phyloP scores from a whole-genome alignment of 2,113 vertebrate genomes.

The Ursus arctos region DNA sequence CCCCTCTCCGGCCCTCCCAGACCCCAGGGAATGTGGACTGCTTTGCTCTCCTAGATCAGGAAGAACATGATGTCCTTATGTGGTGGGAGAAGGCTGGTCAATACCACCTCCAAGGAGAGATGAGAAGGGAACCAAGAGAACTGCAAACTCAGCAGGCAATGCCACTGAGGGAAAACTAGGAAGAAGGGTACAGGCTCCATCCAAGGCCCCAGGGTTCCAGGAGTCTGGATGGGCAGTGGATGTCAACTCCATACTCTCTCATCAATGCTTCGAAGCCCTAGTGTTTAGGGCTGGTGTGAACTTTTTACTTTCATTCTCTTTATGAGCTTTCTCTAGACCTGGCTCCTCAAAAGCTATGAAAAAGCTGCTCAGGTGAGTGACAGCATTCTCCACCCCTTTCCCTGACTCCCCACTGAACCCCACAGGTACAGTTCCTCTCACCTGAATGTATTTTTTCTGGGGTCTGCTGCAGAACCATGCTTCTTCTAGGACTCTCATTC shows the following conservation, averaged over 20 bases:
- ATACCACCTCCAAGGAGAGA: slow-evolving; percentile 66
- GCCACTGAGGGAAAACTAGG: slow-evolving; percentile 60
- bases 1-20: slow-evolving; percentile 78
- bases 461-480: not conserved
- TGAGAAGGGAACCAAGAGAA: slow-evolving; percentile 67
- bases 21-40: slow-evolving; percentile 75
- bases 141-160: slow-evolving; percentile 59
- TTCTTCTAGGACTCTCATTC: slow-evolving; percentile 11
- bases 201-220: slow-evolving; percentile 58
- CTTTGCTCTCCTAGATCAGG: slow-evolving; percentile 77
- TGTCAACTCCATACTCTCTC: slow-evolving; percentile 55
- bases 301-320: slow-evolving; percentile 70
- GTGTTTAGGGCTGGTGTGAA: slow-evolving; percentile 50
- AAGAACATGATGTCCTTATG: slow-evolving; percentile 79
- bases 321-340: slow-evolving; percentile 63
- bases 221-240: slow-evolving; percentile 69
- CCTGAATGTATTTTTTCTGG: not conserved
- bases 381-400: not conserved
- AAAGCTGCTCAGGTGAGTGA: slow-evolving; percentile 8
- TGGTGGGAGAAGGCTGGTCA: slow-evolving; percentile 67
- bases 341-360: slow-evolving; percentile 46
- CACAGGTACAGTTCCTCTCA: not conserved
- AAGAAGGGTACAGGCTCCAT: slow-evolving; percentile 68
- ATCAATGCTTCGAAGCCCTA: slow-evolving; percentile 65
- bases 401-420: not conserved